Evolutionary conservation across 1,140 invertebrate species (phyloP).

Genomic region (Halotydeus destructor): DNA sequence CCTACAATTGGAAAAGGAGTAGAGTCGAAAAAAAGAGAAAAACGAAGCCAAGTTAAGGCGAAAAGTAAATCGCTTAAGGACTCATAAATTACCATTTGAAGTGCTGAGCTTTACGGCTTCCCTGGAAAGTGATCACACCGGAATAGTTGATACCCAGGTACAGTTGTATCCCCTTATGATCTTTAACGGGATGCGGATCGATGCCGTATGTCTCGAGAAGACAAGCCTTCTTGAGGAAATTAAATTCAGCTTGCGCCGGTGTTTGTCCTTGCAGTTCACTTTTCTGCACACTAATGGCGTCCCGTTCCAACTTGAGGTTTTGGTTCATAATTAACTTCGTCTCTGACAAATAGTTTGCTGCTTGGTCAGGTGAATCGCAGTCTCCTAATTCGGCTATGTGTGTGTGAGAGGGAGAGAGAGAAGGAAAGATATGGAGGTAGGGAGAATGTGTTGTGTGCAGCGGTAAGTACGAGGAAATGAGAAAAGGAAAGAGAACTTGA

Average conservation of each 20-base stretch:
- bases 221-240: conserved; percentile 66
- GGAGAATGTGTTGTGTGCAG: background rate
- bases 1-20: conserved; percentile 20
- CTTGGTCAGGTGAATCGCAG: conserved; percentile 68
- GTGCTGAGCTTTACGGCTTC: conserved; percentile 70
- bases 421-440: background rate
- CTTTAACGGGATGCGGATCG: conserved; percentile 94
- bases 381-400: conserved; percentile 70
- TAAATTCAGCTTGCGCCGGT: conserved; percentile 41
- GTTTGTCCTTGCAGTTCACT: conserved; percentile 31
- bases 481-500: background rate
- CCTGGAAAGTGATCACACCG: conserved; percentile 83
- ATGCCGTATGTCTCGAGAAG: conserved; percentile 86
- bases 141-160: conserved; percentile 86
- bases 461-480: background rate
- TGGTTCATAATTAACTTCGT: conserved; percentile 78
- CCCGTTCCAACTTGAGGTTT: conserved; percentile 65
- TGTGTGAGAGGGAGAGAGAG: background rate
- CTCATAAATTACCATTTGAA: conserved; percentile 52
- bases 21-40: background rate
- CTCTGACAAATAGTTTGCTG: conserved; percentile 69
- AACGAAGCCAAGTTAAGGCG: conserved; percentile 2
- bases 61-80: conserved; percentile 5
- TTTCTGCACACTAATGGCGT: conserved; percentile 67
- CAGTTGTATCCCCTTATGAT: conserved; percentile 65